These are phyloP conservation scores for Vimba vimba DNA, from an alignment of 2,113 vertebrate genomes.

Conservation along the genomic window DNA sequence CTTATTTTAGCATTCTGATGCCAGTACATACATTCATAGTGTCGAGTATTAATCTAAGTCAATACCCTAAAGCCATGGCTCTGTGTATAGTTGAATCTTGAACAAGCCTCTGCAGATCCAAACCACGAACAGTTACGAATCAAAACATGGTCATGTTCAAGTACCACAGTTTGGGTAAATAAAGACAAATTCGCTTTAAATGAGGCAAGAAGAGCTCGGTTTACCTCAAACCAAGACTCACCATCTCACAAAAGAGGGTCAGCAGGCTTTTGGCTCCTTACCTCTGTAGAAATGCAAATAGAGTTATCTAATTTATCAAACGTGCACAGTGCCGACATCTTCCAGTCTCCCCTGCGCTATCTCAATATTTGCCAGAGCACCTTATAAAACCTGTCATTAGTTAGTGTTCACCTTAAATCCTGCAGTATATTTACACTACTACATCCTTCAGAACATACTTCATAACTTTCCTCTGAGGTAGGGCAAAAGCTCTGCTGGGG, in stretches of 20 bases:
- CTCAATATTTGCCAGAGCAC: constrained; percentile 31
- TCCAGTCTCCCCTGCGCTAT: background rate
- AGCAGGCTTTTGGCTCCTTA: constrained; percentile 4
- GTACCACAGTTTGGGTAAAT: constrained; percentile 31
- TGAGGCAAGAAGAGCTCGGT: constrained; percentile 31
- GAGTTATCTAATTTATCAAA: constrained; percentile 30
- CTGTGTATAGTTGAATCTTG: constrained; percentile 12
- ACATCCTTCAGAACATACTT: background rate
- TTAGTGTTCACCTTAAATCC: constrained; percentile 11
- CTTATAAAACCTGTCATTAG: constrained; percentile 25
- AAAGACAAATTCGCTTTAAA: constrained; percentile 24
- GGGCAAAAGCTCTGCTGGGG: background rate
- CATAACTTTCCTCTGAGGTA: constrained; percentile 17
- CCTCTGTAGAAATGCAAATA: background rate
- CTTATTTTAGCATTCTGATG: constrained; percentile 31
- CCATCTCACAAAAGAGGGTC: constrained; percentile 20
- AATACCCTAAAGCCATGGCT: constrained; percentile 9
- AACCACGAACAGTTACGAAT: constrained; percentile 35
- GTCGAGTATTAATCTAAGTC: constrained; percentile 32
- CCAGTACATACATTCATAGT: constrained; percentile 45
- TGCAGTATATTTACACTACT: constrained; percentile 18
- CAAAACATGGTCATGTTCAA: constrained; percentile 32
- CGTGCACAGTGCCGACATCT: background rate
- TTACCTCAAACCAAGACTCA: constrained; percentile 20
- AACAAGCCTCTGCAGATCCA: constrained; percentile 24